Evolutionary conservation across 2,797 vertebrate genomes (phyloP).

Genomic region (Darevskia mixta): DNA sequence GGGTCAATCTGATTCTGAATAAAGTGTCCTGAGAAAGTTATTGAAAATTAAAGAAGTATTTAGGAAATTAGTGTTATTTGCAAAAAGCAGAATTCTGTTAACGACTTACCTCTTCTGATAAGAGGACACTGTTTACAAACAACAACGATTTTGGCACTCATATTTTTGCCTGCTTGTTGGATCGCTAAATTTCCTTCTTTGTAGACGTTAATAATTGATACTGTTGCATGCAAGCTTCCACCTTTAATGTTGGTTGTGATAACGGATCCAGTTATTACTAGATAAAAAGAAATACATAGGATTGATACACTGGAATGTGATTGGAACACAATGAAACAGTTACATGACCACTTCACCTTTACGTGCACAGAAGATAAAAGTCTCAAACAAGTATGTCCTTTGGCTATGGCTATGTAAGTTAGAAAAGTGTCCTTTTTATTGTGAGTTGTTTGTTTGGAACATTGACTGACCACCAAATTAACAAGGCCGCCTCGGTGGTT

Average conservation of each 20-base stretch:
- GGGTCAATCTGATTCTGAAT: slow-evolving; percentile 5
- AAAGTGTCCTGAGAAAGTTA: neutral
- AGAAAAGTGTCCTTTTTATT: neutral
- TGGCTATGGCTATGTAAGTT: neutral
- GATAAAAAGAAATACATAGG: neutral
- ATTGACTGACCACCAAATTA: neutral
- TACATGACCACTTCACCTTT: neutral
- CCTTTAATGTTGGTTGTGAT: slow-evolving; percentile 85
- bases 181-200: slow-evolving; percentile 94
- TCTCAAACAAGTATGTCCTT: neutral
- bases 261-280: slow-evolving; percentile 93
- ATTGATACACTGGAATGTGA: neutral
- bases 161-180: slow-evolving; percentile 96
- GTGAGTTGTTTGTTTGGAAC: neutral
- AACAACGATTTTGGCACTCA: slow-evolving; percentile 94
- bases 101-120: slow-evolving; percentile 91
- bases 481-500: neutral
- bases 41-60: neutral
- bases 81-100: slow-evolving; percentile 19
- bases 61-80: neutral
- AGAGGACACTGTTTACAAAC: slow-evolving; percentile 95
- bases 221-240: slow-evolving; percentile 89
- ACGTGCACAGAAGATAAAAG: neutral
- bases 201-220: slow-evolving; percentile 95
- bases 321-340: neutral